Conservation (phyloP, 2,113 vertebrate species). For the Marcusenius ussheri region DNA sequence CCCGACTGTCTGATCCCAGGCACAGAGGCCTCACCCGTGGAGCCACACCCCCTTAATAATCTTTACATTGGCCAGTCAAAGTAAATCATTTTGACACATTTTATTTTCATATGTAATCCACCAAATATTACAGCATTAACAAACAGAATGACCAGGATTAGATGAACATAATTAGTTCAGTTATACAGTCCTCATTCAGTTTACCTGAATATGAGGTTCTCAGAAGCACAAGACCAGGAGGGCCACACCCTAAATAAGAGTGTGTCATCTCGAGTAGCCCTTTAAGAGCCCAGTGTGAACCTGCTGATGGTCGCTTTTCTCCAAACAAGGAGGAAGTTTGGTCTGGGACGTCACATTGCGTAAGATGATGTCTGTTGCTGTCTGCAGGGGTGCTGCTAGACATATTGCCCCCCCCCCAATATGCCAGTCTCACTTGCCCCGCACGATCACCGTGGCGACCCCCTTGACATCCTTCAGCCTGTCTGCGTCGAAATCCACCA, state of each 20-base stretch:
- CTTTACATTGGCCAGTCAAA: background rate
- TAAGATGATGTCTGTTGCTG: background rate
- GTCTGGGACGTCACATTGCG: background rate
- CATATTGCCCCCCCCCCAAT: too few relatives aligned
- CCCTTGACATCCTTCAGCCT: slow-evolving; percentile 62
- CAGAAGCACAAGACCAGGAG: background rate
- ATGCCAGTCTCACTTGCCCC: slow-evolving; percentile 5
- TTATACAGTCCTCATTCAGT: background rate
- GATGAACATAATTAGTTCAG: background rate
- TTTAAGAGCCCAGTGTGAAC: background rate
- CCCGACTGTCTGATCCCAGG: background rate
- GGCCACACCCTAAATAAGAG: background rate
- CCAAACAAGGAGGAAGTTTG: background rate
- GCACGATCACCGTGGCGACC: slow-evolving; percentile 50
- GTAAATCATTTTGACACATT: background rate
- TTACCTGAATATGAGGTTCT: background rate
- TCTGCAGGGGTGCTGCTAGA: background rate
- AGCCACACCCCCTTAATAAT: background rate
- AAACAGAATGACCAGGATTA: background rate
- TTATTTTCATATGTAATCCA: slow-evolving; percentile 3
- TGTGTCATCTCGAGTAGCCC: background rate
- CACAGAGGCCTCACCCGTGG: background rate
- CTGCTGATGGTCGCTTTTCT: background rate
- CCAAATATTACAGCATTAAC: background rate
- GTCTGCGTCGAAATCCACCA: slow-evolving; percentile 68